A percentile compares a stretch with the other conserved stretches of the same genome.
These are phyloP conservation scores for Drosophila sturtevanti DNA, from an alignment of 1,140 invertebrate species.

Conservation along the genomic window DNA sequence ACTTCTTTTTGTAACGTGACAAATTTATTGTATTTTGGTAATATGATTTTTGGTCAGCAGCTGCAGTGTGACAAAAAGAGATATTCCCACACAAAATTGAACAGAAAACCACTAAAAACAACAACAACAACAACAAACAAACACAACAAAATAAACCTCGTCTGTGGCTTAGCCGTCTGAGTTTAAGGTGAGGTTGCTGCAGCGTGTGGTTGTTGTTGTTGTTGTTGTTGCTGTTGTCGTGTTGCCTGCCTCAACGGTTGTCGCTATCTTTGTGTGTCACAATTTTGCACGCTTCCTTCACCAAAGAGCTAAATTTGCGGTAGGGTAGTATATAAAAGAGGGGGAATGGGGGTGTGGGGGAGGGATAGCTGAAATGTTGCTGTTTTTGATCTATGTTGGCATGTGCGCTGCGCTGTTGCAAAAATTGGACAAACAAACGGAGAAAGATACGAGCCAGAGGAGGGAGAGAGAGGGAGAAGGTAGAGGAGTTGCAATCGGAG, in stretches of 20 bases:
- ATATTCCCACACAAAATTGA: constrained; percentile 26
- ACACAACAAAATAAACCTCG: constrained; percentile 36
- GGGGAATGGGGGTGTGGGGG: constrained; percentile 21
- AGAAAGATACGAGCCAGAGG: constrained; percentile 12
- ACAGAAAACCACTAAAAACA: constrained; percentile 7
- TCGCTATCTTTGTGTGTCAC: constrained; percentile 77
- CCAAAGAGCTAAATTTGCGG: constrained; percentile 4
- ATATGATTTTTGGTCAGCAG: not conserved
- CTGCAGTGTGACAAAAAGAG: constrained; percentile 31
- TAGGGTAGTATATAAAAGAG: too few relatives aligned
- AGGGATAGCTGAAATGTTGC: constrained; percentile 62
- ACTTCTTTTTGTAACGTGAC: not conserved
- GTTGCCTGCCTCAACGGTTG: constrained; percentile 42
- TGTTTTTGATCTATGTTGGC: constrained; percentile 77
- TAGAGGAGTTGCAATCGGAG: constrained; percentile 1
- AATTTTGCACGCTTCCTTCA: constrained; percentile 75
- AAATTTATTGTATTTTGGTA: constrained; percentile 11
- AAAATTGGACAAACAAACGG: constrained; percentile 48
- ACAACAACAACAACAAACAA: constrained; percentile 32
- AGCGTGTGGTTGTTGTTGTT: too few relatives aligned
- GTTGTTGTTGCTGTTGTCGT: constrained; percentile 19
- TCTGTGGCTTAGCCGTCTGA: not conserved
- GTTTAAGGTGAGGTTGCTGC: constrained; percentile 41
- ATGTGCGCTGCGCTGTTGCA: constrained; percentile 51
- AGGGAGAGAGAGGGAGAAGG: constrained; percentile 15